Conservation (phyloP, 2,797 vertebrate genomes). For the Acropternis orthonyx region DNA sequence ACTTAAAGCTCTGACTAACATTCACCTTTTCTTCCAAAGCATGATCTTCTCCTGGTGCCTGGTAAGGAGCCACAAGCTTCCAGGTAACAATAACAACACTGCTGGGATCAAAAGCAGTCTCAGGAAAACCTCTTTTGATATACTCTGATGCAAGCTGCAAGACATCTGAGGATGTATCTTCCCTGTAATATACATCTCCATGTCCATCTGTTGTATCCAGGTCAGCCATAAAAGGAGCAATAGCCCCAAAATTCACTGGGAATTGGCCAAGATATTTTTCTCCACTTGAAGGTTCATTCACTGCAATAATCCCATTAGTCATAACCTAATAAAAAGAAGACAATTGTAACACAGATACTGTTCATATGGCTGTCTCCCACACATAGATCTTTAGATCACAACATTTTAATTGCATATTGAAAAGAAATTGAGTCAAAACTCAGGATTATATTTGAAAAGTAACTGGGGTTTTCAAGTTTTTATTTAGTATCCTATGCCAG, state of each 20-base stretch:
- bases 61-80: slow-evolving; percentile 78
- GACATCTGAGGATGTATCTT: slow-evolving; percentile 79
- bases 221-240: slow-evolving; percentile 87
- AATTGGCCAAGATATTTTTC: slow-evolving; percentile 82
- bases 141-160: slow-evolving; percentile 75
- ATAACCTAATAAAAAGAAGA: slow-evolving; percentile 78
- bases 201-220: slow-evolving; percentile 83
- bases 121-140: slow-evolving; percentile 84
- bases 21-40: slow-evolving; percentile 78
- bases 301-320: slow-evolving; percentile 89
- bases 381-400: not conserved
- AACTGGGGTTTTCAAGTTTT: not conserved
- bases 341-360: not conserved
- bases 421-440: not conserved
- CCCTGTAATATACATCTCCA: slow-evolving; percentile 86
- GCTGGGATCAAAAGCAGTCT: slow-evolving; percentile 76
- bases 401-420: not conserved
- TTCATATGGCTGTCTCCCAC: not conserved
- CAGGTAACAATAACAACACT: slow-evolving; percentile 85
- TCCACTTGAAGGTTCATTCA: slow-evolving; percentile 76
- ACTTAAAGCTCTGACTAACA: not conserved
- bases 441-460: not conserved
- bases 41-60: slow-evolving; percentile 58
- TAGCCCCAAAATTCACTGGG: slow-evolving; percentile 83
- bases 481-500: not conserved